Base-by-base conservation (phyloP, 2,797 vertebrate genomes). In the Acestrorhynchus altus region DNA sequence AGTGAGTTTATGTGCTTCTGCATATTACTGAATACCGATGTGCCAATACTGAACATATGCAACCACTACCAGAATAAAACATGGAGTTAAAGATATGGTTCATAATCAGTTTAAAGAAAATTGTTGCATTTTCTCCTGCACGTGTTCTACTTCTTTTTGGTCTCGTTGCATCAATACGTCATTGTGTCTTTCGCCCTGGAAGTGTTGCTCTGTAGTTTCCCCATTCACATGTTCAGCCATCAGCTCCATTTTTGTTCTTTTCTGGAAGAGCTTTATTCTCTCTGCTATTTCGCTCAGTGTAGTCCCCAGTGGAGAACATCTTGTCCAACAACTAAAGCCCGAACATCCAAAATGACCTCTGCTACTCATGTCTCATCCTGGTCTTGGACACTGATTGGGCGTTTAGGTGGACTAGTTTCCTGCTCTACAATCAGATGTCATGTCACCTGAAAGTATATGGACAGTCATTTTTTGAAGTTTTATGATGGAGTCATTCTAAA, bases 391-490 rank as follows among this genome's bases (percentile, higher is more conserved):
- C 68, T 51, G 26, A 66, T 78, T 72, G 79, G 60, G 70, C 74
- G 63, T 78, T 81, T 78, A 80, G 72, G 71, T 83, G 78, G 69
- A n/a, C 75, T 78, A 72, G 77, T 68, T 72, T 81, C 72, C 79
- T 60, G 35, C 68, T 64, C 63, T 72, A 69, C 57, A 73, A 72
- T 78, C 61, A 51, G 46, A 70, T 78, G 72, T 39, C 47, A n/a
- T 73, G 71, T 60, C 67, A 67, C 57, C 8, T 51, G 24, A 31
- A 16, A 49, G 5, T 40, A 42, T 46, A 47, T 75, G 8, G 22
- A n/a, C n/a, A n/a, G n/a, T n/a, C n/a, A n/a, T n/a, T n/a, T n/a
- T n/a, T n/a, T n/a, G n/a, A n/a, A n/a, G n/a, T n/a, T n/a, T n/a
- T n/a, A n/a, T n/a, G n/a, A n/a, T n/a, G n/a, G n/a, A n/a, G n/a